These are phyloP conservation scores for Agriotes lineatus DNA, from an alignment of 2,888 invertebrate species.

Conservation along the genomic window DNA sequence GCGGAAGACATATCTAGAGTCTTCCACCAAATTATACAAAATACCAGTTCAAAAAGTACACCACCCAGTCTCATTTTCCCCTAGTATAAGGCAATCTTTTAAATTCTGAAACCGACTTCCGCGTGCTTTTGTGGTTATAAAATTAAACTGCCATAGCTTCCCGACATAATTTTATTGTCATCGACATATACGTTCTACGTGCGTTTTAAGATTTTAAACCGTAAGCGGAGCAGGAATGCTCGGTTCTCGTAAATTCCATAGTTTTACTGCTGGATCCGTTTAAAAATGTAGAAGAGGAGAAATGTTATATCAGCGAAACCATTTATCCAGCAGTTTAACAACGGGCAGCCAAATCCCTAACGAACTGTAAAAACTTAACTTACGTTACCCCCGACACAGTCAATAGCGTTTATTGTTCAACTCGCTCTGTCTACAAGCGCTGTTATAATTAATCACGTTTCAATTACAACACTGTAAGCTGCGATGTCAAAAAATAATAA, in stretches of 20 bases:
- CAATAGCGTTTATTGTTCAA: slow-evolving; percentile 27
- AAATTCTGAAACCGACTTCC: neutral
- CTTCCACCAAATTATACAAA: too few species aligned
- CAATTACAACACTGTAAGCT: slow-evolving; percentile 24
- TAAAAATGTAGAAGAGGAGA: slow-evolving; percentile 26
- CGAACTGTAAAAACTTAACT: slow-evolving; percentile 29
- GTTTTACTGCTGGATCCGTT: slow-evolving; percentile 17
- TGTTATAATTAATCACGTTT: slow-evolving; percentile 33
- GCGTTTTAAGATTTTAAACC: neutral
- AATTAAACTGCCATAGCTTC: neutral
- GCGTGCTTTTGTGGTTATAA: neutral
- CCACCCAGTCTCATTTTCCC: too few species aligned
- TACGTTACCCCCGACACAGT: slow-evolving; percentile 25
- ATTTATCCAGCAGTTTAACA: slow-evolving; percentile 26
- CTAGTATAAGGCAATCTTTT: neutral
- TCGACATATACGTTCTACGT: neutral
- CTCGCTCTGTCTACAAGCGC: slow-evolving; percentile 26
- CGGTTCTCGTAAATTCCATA: neutral
- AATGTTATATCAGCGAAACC: slow-evolving; percentile 26
- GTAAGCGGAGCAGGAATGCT: neutral
- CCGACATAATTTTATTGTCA: neutral
- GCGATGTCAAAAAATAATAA: slow-evolving; percentile 25
- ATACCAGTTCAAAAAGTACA: too few species aligned
- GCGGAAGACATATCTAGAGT: too few species aligned
- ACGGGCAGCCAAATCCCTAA: slow-evolving; percentile 24